These are phyloP conservation scores for Fabriciana adippe DNA, from an alignment of 2,888 invertebrate genomes.

Conservation along the genomic window DNA sequence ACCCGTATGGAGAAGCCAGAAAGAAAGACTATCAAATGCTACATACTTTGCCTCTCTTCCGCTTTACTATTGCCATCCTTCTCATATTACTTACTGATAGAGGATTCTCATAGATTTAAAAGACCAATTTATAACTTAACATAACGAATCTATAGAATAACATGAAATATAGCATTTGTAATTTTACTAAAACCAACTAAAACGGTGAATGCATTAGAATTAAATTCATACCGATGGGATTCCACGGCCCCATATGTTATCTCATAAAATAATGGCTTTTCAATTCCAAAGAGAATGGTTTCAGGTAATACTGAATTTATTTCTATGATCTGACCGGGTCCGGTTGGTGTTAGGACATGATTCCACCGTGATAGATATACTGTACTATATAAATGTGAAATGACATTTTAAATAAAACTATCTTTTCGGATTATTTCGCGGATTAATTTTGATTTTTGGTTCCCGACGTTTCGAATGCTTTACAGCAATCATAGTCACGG, in stretches of 20 bases:
- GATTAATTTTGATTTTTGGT: too few species aligned
- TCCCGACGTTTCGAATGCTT: too few species aligned
- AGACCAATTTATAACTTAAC: too few species aligned
- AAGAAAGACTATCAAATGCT: too few species aligned
- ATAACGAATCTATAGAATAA: neutral
- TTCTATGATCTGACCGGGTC: slow-evolving; percentile 34
- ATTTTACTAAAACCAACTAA: slow-evolving; percentile 22
- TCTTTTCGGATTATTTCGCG: too few species aligned
- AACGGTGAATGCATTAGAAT: slow-evolving; percentile 27
- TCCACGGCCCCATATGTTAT: slow-evolving; percentile 41
- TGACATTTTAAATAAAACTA: too few species aligned
- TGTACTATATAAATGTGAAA: neutral
- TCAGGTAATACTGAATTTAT: slow-evolving; percentile 44
- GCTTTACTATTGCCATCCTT: too few species aligned
- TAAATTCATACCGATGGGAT: slow-evolving; percentile 33
- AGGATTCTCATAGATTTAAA: too few species aligned
- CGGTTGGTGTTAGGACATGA: slow-evolving; percentile 3
- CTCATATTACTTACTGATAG: too few species aligned
- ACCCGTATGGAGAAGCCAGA: too few species aligned
- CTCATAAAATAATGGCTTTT: slow-evolving; percentile 44
- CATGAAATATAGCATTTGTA: slow-evolving; percentile 1
- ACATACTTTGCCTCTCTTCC: too few species aligned
- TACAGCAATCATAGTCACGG: too few species aligned
- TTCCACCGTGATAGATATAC: slow-evolving; percentile 4
- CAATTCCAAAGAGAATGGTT: slow-evolving; percentile 46